phyloP scores from a whole-genome alignment of 2,113 vertebrate species.

The Nansenia antarctica region DNA sequence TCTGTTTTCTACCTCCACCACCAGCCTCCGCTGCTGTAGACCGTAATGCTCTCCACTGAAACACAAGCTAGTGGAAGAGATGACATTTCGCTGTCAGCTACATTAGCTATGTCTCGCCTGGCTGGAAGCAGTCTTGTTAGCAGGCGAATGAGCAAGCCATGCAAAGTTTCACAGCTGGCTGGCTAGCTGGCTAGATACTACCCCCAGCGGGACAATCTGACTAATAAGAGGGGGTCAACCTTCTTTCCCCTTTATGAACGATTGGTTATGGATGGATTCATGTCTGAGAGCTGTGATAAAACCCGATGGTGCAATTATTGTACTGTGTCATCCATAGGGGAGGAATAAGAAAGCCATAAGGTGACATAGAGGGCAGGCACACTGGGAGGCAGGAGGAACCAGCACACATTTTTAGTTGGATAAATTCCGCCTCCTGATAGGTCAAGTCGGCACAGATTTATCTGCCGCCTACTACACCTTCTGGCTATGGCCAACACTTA shows the following conservation, averaged over 20 bases:
- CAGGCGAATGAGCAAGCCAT: background rate
- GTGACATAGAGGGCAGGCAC: background rate
- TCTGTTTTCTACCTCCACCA: no score
- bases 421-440: constrained; percentile 9
- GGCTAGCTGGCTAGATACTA: background rate
- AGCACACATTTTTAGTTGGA: constrained; percentile 9
- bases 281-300: constrained; percentile 1
- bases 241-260: background rate
- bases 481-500: background rate
- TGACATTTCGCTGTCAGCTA: background rate
- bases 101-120: background rate
- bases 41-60: no score
- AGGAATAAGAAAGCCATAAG: background rate
- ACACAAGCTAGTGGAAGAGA: background rate
- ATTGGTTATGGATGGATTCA: background rate
- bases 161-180: background rate
- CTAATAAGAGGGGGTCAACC: background rate
- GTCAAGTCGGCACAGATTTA: constrained; percentile 3
- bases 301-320: background rate
- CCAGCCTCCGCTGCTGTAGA: no score
- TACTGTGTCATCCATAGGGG: background rate
- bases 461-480: background rate
- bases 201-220: background rate
- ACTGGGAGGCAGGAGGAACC: background rate
- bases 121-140: background rate